These are phyloP conservation scores for Hirudo medicinalis DNA, from an alignment of 1,140 invertebrate species.

Conservation along the genomic window DNA sequence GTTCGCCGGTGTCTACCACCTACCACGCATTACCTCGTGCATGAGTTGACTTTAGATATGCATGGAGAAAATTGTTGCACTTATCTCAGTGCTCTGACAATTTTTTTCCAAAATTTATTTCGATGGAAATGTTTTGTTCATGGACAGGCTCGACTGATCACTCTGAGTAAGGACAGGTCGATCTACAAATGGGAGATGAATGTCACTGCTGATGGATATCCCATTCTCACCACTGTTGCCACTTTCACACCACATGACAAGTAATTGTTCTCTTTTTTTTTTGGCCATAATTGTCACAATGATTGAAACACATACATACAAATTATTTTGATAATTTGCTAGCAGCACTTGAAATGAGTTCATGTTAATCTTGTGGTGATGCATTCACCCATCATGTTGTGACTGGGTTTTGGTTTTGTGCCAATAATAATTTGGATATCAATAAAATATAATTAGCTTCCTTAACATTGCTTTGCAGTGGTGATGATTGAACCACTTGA, in stretches of 20 bases:
- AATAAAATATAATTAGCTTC: too few species aligned
- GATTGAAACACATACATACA: neutral
- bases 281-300: neutral
- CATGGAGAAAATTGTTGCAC: neutral
- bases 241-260: constrained; percentile 4
- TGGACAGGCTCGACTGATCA: neutral
- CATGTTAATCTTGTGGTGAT: neutral
- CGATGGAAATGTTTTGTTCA: too few species aligned
- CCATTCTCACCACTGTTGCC: neutral
- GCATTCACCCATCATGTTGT: too few species aligned
- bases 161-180: neutral
- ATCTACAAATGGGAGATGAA: constrained; percentile 14
- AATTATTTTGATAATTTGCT: neutral
- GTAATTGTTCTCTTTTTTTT: constrained; percentile 1
- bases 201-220: neutral
- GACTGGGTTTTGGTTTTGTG: too few species aligned
- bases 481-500: too few species aligned
- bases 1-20: too few species aligned
- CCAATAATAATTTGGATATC: too few species aligned
- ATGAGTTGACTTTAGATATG: neutral
- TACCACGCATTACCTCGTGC: too few species aligned
- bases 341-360: neutral
- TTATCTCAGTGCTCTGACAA: too few species aligned
- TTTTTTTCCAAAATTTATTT: too few species aligned
- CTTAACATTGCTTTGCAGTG: too few species aligned